Percentiles rank a stretch among this genome's conserved stretches.
Conservation (phyloP, 1,140 invertebrate genomes). For the Procambarus clarkii region DNA sequence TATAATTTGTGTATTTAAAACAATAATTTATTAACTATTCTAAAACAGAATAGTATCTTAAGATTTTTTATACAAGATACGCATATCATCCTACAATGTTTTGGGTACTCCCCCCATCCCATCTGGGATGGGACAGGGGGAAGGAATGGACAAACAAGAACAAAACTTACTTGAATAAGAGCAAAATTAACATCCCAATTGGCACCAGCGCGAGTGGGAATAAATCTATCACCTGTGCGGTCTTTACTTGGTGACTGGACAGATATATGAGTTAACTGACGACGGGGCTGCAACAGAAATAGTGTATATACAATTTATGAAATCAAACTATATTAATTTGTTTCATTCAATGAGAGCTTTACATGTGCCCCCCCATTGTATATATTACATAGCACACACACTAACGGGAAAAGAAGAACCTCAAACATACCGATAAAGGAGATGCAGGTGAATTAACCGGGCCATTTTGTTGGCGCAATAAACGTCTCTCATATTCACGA, state of each 20-base stretch:
- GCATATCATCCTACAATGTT: no score
- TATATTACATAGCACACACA: background rate
- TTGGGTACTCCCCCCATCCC: no score
- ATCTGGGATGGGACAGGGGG: no score
- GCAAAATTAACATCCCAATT: slow-evolving; percentile 96
- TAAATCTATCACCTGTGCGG: slow-evolving; percentile 88
- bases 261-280: slow-evolving; percentile 73
- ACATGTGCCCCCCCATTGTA: no score
- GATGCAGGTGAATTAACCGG: slow-evolving; percentile 57
- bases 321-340: background rate
- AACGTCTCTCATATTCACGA: slow-evolving; percentile 71
- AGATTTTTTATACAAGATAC: no score
- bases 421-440: slow-evolving; percentile 43
- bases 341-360: background rate
- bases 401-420: background rate
- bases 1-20: no score
- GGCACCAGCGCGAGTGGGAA: slow-evolving; percentile 91
- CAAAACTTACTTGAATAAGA: slow-evolving; percentile 83
- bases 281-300: slow-evolving; percentile 58
- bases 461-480: slow-evolving; percentile 67
- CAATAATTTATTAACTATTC: no score
- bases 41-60: no score
- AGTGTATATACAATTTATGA: background rate
- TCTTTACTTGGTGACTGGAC: slow-evolving; percentile 78
- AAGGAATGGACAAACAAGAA: no score